These are phyloP conservation scores for Nannoperca obscura DNA, from an alignment of 2,797 vertebrate genomes.

Conservation along the genomic window DNA sequence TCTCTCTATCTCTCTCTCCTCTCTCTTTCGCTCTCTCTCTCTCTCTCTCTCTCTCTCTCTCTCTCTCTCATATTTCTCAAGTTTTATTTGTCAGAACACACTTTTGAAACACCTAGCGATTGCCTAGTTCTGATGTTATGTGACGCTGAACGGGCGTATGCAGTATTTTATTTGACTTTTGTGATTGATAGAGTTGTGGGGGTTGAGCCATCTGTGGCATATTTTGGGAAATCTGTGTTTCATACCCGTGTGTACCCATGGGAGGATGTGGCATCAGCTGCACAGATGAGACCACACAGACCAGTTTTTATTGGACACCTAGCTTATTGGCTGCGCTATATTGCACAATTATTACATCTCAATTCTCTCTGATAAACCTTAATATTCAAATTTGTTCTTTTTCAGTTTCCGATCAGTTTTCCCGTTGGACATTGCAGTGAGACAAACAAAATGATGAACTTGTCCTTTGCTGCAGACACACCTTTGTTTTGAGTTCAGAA, in stretches of 20 bases:
- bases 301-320: background rate
- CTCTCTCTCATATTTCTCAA: slow-evolving; percentile 7
- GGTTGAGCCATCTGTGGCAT: slow-evolving; percentile 9
- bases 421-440: background rate
- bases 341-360: background rate
- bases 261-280: slow-evolving; percentile 65
- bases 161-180: background rate
- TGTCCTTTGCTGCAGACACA: slow-evolving; percentile 4
- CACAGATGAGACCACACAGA: background rate
- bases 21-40: slow-evolving; percentile 24
- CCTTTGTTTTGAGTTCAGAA: slow-evolving; percentile 31
- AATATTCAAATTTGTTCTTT: background rate
- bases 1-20: background rate
- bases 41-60: background rate
- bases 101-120: slow-evolving; percentile 11
- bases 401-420: background rate
- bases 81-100: background rate
- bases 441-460: slow-evolving; percentile 23
- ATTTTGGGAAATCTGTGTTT: slow-evolving; percentile 21
- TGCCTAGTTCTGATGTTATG: background rate
- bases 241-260: background rate
- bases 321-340: background rate
- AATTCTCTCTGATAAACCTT: background rate
- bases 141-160: background rate
- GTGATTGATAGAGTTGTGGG: background rate